Conservation (phyloP, 2,797 vertebrate species). For the Cyprinella venusta region DNA sequence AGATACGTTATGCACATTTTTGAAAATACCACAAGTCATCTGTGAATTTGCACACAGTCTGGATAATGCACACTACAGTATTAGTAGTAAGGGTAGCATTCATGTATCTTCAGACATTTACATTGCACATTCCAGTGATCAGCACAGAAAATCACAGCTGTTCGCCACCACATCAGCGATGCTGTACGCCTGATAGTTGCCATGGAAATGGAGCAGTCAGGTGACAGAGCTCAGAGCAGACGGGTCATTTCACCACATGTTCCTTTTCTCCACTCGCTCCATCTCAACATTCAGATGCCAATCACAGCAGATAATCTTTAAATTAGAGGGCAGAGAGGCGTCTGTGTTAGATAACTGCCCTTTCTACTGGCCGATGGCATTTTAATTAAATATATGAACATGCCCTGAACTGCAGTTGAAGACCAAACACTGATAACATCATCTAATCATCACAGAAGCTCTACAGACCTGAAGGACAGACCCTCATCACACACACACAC, state of each 20-base stretch:
- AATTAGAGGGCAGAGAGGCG: constrained; percentile 73
- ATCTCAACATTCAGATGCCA: constrained; percentile 64
- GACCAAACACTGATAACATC: constrained; percentile 88
- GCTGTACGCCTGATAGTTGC: constrained; percentile 41
- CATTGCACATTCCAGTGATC: not conserved
- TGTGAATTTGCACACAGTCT: not conserved
- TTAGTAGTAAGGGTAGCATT: not conserved
- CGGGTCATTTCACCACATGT: constrained; percentile 41
- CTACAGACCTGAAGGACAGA: constrained; percentile 87
- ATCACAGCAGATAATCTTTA: constrained; percentile 82
- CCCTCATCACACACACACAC: constrained; percentile 77
- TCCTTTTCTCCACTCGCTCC: constrained; percentile 48
- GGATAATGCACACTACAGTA: not conserved
- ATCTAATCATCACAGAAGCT: constrained; percentile 82
- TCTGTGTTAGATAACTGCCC: constrained; percentile 72
- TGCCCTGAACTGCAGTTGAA: constrained; percentile 74
- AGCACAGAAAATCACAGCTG: not conserved
- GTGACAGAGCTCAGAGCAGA: not conserved
- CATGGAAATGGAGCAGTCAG: constrained; percentile 45
- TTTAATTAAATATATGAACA: constrained; percentile 86
- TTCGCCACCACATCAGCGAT: not conserved
- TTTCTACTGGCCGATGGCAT: constrained; percentile 75
- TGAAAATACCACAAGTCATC: not conserved
- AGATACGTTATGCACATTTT: not conserved
- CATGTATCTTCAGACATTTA: not conserved